Conservation (phyloP, 2,888 invertebrate species). For the Dasysyrphus albostriatus region DNA sequence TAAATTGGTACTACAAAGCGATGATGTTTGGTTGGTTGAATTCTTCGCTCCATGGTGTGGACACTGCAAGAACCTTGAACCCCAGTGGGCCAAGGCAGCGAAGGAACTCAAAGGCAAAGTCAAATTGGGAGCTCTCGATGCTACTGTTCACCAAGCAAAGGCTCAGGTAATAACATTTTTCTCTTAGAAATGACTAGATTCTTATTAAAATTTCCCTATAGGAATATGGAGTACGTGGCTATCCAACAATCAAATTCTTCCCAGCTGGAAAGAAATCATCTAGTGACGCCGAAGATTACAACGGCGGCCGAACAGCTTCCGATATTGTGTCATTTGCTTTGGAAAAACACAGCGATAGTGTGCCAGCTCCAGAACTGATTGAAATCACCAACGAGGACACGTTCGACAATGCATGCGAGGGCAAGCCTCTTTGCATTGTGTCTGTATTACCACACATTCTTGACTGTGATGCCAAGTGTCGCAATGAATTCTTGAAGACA, state of each 20-base stretch:
- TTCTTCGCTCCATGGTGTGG: conserved; percentile 99
- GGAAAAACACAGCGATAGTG: conserved; percentile 93
- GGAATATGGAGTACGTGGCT: conserved; percentile 95
- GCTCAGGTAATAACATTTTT: conserved; percentile 85
- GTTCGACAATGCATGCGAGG: conserved; percentile 91
- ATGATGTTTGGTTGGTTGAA: conserved; percentile 98
- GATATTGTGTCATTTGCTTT: conserved; percentile 96
- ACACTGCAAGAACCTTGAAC: conserved; percentile 97
- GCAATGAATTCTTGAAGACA: conserved; percentile 92
- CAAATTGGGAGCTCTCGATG: conserved; percentile 98
- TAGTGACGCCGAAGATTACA: conserved; percentile 92
- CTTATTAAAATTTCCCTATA: conserved; percentile 76
- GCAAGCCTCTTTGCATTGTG: conserved; percentile 95
- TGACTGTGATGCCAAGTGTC: conserved; percentile 96
- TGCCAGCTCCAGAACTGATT: conserved; percentile 94
- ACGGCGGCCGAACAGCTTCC: conserved; percentile 94
- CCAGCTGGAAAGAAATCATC: conserved; percentile 89
- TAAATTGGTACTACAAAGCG: conserved; percentile 94
- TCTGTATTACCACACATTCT: conserved; percentile 97
- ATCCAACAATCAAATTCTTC: conserved; percentile 98
- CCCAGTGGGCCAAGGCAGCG: conserved; percentile 98
- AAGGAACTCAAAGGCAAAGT: conserved; percentile 97
- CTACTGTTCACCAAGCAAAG: conserved; percentile 94
- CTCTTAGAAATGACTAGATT: background rate
- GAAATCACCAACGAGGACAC: conserved; percentile 87